Conservation (phyloP, 2,113 vertebrate species). For the Oncorhynchus gorbuscha region DNA sequence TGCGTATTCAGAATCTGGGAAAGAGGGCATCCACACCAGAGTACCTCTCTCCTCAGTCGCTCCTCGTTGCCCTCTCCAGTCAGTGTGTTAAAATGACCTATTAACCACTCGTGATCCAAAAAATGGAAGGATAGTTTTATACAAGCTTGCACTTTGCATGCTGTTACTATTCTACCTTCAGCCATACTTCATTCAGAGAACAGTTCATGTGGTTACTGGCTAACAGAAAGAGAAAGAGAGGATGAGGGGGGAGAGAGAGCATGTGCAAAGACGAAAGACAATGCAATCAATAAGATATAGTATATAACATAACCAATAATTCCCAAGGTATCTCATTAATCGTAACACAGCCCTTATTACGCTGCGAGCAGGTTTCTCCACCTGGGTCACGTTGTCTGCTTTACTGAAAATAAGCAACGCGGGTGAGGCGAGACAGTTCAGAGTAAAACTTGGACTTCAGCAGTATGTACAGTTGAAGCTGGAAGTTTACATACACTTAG, state of each 20-base stretch:
- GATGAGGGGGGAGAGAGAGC: constrained; percentile 56
- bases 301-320: constrained; percentile 80
- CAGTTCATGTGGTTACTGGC: constrained; percentile 1
- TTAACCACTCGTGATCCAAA: constrained; percentile 61
- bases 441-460: constrained; percentile 60
- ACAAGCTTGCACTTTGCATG: constrained; percentile 68
- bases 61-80: constrained; percentile 15
- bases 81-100: constrained; percentile 67
- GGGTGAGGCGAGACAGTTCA: constrained; percentile 49
- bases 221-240: constrained; percentile 35
- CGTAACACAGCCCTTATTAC: constrained; percentile 70
- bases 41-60: neutral
- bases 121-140: constrained; percentile 63
- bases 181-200: constrained; percentile 50
- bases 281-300: constrained; percentile 76
- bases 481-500: too few species aligned
- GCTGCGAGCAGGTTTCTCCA: constrained; percentile 72
- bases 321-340: constrained; percentile 79
- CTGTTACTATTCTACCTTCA: constrained; percentile 74
- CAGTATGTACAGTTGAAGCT: constrained; percentile 27
- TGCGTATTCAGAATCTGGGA: neutral
- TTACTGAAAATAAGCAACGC: constrained; percentile 74
- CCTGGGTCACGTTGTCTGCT: constrained; percentile 71
- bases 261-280: constrained; percentile 72
- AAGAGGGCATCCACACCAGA: neutral